Conservation (phyloP, 1,140 invertebrate species). For the Hermetia illucens region DNA sequence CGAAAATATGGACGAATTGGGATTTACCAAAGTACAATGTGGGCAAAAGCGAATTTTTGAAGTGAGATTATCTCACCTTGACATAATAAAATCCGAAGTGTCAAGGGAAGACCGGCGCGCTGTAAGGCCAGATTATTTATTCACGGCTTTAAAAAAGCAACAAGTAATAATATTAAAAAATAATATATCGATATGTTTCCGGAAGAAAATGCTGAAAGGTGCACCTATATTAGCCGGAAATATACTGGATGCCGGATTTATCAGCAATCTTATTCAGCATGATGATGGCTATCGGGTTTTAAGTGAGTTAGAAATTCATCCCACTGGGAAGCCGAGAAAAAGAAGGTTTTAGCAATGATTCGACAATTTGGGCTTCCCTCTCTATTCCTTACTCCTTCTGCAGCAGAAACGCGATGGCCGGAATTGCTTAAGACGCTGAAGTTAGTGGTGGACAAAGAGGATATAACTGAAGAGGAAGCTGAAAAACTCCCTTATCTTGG, state of each 20-base stretch:
- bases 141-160: too few species aligned
- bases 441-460: background rate
- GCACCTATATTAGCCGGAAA: too few species aligned
- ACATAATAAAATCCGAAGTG: too few species aligned
- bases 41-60: too few species aligned
- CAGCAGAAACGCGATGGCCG: slow-evolving; percentile 14
- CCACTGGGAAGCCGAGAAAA: slow-evolving; percentile 14
- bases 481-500: background rate
- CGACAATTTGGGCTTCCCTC: slow-evolving; percentile 14
- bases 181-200: too few species aligned
- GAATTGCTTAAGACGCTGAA: too few species aligned
- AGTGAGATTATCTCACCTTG: too few species aligned
- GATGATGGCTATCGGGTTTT: slow-evolving; percentile 12
- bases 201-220: too few species aligned
- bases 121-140: too few species aligned
- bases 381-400: slow-evolving; percentile 15
- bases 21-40: background rate
- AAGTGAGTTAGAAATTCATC: too few species aligned
- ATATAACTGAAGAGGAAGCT: background rate
- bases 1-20: background rate
- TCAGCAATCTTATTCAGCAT: slow-evolving; percentile 7
- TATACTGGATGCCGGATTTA: slow-evolving; percentile 2
- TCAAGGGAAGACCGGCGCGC: too few species aligned
- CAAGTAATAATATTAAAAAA: too few species aligned
- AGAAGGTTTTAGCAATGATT: slow-evolving; percentile 14